Conservation (phyloP, 2,797 vertebrate species). For the Gymnothorax javanicus region DNA sequence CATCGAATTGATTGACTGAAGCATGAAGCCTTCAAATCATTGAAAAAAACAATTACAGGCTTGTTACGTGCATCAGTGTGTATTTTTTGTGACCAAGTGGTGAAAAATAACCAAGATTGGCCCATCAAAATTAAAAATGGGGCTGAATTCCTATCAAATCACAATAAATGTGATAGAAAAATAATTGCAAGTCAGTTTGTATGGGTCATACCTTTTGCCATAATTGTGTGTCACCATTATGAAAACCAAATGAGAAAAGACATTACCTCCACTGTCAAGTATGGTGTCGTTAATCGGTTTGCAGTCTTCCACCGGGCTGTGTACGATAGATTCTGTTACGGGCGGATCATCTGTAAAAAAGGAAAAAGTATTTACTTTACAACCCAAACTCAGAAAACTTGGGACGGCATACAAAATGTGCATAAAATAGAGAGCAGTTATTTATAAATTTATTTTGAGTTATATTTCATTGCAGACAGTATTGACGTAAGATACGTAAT, state of each 20-base stretch:
- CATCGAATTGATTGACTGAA: background rate
- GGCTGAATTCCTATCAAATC: background rate
- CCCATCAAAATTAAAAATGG: background rate
- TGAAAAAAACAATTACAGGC: conserved; percentile 34
- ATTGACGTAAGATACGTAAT: too few species aligned
- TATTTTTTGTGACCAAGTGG: background rate
- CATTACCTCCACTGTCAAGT: background rate
- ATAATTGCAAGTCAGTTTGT: background rate
- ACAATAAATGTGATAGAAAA: too few species aligned
- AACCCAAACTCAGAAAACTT: too few species aligned
- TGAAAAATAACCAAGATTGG: background rate
- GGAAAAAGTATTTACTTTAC: background rate
- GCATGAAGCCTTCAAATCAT: conserved; percentile 38
- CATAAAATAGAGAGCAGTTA: too few species aligned
- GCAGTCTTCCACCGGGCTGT: background rate
- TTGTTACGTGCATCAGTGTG: background rate
- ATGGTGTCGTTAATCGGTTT: background rate
- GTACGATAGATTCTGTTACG: background rate
- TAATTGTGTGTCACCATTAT: background rate
- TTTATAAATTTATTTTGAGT: too few species aligned
- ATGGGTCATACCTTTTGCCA: background rate
- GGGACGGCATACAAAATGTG: too few species aligned
- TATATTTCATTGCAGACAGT: too few species aligned
- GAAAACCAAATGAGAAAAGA: background rate
- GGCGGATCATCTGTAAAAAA: background rate